Evolutionary conservation across 2,888 invertebrate species (phyloP), one percentile per base, ranked within the genome.

Genomic region (Aricia artaxerxes): DNA sequence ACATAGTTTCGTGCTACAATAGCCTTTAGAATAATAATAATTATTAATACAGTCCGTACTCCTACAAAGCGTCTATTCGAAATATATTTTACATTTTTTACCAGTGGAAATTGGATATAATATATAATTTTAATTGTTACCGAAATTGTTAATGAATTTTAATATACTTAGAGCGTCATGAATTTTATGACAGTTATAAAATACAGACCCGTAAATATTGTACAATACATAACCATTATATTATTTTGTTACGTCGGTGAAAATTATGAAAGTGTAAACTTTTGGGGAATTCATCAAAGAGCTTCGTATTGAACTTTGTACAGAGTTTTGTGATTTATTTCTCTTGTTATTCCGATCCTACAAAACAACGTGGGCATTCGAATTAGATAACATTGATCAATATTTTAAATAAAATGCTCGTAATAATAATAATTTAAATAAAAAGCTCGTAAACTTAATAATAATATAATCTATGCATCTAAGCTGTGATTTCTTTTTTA

Each of bases 251-350:
- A 35, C 31, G 49, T 73, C 75, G 4, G 75, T 75, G 11, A 24
- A 44, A 75, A 53, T 49, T 49, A 75, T 44, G 7, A 44, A 24
- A 53, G 75, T 9, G 49, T n/a, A 75, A 53, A 75, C 44, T 31
- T 75, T 75, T 16, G 57, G 6, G 16, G 53, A 57, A 76, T 57
- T 57, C 76, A 57, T 53, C 76, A 76, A 76, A 76, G 53, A 57
- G 75, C 49, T 35, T 64, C 75, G 61, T 75, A 61, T 79, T 75
- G 78, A 79, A 79, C 78, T 79, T 75, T 75, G 57, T 49, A 49
- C 38, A 9, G 40, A 72, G 78, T 78, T 79, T 79, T 9, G 60
- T 75, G 78, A 79, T 79, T 79, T 79, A 79, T 79, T 75, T 79
- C 73, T 75, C 44, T 79, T 79, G 75, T 79, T 79, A 60, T 60